A percentile compares a stretch with the other conserved stretches of the same genome.
Evolutionary conservation across 2,797 vertebrate genomes (phyloP).

Genomic region (Garrulus glandarius): DNA sequence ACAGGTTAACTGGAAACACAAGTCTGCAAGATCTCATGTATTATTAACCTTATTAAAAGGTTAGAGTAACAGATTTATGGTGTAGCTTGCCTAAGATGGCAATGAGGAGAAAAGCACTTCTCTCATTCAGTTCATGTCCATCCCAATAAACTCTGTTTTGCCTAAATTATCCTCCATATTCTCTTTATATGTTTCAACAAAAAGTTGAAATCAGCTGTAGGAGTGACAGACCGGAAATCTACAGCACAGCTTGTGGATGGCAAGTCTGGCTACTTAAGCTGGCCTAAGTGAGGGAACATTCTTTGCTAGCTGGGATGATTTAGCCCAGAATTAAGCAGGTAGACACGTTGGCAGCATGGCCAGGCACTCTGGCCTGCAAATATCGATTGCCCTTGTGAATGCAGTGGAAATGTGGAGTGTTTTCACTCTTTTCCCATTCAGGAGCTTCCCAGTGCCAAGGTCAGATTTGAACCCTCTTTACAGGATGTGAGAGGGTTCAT

Average conservation of each 20-base stretch:
- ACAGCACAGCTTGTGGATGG: not conserved
- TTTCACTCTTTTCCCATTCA: not conserved
- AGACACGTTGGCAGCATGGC: not conserved
- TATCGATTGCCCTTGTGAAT: not conserved
- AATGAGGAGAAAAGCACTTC: not conserved
- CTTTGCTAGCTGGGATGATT: not conserved
- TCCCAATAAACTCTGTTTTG: not conserved
- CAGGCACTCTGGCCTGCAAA: not conserved
- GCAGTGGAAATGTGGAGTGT: rapidly evolving
- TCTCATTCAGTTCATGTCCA: not conserved
- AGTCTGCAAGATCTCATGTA: not conserved
- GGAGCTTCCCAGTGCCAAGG: not conserved
- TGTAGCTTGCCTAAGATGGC: not conserved
- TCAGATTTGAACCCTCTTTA: not conserved
- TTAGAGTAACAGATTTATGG: not conserved
- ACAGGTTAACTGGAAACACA: not conserved
- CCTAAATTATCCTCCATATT: not conserved
- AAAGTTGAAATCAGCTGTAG: not conserved
- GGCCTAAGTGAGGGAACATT: not conserved
- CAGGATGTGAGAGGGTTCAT: rapidly evolving
- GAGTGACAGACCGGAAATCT: not conserved
- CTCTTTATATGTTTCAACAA: not conserved
- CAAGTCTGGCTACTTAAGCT: not conserved
- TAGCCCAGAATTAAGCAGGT: not conserved
- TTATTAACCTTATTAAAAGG: not conserved